Conservation (phyloP, 2,113 vertebrate species). For the Ptyas mucosa region DNA sequence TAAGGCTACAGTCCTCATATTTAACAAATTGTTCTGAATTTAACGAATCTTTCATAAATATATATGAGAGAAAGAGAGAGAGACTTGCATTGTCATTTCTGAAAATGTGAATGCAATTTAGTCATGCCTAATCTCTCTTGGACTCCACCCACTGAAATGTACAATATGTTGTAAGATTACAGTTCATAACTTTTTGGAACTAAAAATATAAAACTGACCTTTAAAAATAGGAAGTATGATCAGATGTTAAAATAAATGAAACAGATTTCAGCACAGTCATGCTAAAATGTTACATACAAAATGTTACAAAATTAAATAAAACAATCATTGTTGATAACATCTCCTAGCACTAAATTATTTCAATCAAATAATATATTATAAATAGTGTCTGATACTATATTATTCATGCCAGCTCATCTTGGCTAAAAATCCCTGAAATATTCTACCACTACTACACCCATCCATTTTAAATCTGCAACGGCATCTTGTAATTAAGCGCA, state of each 20-base stretch:
- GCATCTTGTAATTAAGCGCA: not conserved
- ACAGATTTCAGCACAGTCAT: constrained; percentile 60
- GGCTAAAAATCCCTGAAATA: not conserved
- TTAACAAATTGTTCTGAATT: not conserved
- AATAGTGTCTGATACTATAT: not conserved
- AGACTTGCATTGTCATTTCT: not conserved
- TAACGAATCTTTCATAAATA: not conserved
- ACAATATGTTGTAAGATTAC: constrained; percentile 47
- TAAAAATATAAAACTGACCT: constrained; percentile 53
- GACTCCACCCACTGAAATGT: not conserved
- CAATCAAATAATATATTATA: not conserved
- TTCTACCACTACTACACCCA: not conserved
- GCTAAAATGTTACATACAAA: constrained; percentile 23
- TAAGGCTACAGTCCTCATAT: not conserved
- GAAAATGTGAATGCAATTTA: not conserved
- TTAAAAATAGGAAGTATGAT: constrained; percentile 63
- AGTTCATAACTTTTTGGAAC: constrained; percentile 40
- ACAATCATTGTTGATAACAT: constrained; percentile 10
- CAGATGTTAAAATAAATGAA: constrained; percentile 45
- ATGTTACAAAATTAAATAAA: constrained; percentile 37
- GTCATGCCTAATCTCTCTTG: not conserved
- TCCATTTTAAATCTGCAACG: not conserved
- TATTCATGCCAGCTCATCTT: not conserved
- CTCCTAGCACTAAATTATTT: constrained; percentile 31
- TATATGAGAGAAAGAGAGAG: not conserved